Evolutionary conservation across 2,888 invertebrate species (phyloP).

Genomic region (Clunio marinus): DNA sequence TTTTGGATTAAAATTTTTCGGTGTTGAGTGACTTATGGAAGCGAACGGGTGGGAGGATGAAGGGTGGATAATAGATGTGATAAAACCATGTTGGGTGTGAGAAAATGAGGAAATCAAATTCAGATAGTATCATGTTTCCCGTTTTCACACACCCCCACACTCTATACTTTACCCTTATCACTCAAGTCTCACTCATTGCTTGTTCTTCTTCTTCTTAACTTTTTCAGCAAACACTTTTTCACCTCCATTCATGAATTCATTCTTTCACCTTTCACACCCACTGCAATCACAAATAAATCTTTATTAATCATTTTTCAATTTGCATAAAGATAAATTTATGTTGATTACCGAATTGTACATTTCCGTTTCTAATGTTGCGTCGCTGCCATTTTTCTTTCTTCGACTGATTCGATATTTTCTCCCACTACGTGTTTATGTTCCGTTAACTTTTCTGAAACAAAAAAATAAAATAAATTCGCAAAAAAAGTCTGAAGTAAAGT

Average conservation of each 20-base stretch:
- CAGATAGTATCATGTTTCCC: conserved; percentile 2
- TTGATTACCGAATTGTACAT: conserved; percentile 17
- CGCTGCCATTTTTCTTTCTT: background rate
- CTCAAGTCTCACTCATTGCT: background rate
- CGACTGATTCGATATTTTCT: background rate
- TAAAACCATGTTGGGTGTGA: background rate
- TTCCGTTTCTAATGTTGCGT: background rate
- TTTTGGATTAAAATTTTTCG: conserved; percentile 6
- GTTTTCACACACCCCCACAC: background rate
- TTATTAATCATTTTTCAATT: conserved; percentile 27
- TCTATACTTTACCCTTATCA: background rate
- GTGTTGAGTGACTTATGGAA: background rate
- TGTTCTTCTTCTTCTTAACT: background rate
- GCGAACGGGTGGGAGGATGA: background rate
- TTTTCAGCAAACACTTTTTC: background rate
- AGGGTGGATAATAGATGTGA: background rate
- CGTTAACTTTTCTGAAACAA: no score
- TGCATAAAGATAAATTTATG: conserved; percentile 18
- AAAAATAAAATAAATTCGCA: no score
- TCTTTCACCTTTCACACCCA: no score
- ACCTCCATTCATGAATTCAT: background rate
- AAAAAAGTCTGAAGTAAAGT: no score
- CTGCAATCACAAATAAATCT: conserved; percentile 8
- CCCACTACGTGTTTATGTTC: background rate
- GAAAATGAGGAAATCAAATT: conserved; percentile 5